A percentile compares a stretch with the other conserved stretches of the same genome.
Conservation (phyloP, 2,797 vertebrate species). For the Melanotaenia pygmaea region DNA sequence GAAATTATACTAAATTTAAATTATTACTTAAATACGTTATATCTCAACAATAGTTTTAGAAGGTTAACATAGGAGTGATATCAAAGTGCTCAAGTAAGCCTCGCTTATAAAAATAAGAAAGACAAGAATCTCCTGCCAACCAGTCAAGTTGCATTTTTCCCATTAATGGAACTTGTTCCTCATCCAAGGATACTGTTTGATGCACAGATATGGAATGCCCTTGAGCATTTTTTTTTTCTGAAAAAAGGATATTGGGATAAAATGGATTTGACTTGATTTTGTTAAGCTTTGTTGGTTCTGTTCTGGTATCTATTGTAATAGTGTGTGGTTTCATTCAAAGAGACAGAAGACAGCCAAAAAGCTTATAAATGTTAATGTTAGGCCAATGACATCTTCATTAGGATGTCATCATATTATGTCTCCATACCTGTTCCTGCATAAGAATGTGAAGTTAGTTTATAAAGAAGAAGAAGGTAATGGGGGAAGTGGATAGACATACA, state of each 20-base stretch:
- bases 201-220: conserved; percentile 9
- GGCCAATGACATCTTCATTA: not conserved
- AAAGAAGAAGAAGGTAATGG: not conserved
- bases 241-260: not conserved
- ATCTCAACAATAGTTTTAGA: too few relatives aligned
- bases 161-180: not conserved
- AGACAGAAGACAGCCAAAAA: not conserved
- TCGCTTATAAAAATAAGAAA: too few relatives aligned
- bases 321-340: not conserved
- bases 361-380: not conserved
- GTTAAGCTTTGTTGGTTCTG: not conserved
- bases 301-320: not conserved
- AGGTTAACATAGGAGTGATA: too few relatives aligned
- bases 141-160: not conserved
- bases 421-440: not conserved
- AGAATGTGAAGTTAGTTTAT: not conserved
- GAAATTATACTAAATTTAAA: too few relatives aligned
- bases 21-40: too few relatives aligned
- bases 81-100: too few relatives aligned
- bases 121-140: not conserved
- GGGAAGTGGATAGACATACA: not conserved
- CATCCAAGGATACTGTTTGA: conserved; percentile 1
- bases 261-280: not conserved
- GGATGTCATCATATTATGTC: not conserved
- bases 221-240: not conserved